phyloP scores from a whole-genome alignment of 2,797 vertebrate genomes.

The Enteromius viviparus region DNA sequence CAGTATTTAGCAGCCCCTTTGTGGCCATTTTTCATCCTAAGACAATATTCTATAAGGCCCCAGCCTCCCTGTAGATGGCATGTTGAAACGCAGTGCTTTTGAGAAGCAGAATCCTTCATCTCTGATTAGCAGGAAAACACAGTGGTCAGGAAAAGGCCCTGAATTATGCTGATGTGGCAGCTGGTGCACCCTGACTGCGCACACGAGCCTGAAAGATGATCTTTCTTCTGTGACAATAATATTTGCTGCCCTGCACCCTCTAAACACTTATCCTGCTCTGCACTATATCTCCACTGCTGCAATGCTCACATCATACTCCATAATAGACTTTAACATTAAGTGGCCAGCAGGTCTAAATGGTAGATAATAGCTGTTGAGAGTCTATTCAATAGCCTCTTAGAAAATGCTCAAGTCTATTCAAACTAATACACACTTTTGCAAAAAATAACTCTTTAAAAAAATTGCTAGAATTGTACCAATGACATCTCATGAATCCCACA shows the following conservation, averaged over 20 bases:
- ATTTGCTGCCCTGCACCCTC: background rate
- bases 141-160: conserved; percentile 17
- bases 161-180: conserved; percentile 44
- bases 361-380: conserved; percentile 29
- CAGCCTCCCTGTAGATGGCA: background rate
- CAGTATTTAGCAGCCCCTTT: conserved; percentile 17
- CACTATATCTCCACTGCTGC: conserved; percentile 11
- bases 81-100: background rate
- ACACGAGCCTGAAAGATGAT: conserved; percentile 33
- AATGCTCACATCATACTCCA: conserved; percentile 10
- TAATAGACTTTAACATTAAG: conserved; percentile 37
- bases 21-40: background rate
- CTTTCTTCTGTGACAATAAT: conserved; percentile 37
- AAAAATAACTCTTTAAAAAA: background rate
- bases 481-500: background rate
- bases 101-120: conserved; percentile 15
- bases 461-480: background rate
- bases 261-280: conserved; percentile 26
- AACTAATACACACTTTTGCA: conserved; percentile 6
- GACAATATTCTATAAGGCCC: background rate
- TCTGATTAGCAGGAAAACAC: conserved; percentile 35
- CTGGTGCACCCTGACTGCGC: conserved; percentile 37
- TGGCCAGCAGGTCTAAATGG: conserved; percentile 40
- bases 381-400: conserved; percentile 21
- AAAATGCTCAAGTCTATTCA: conserved; percentile 12